These are phyloP conservation scores for Notechis scutatus DNA, from an alignment of 2,113 vertebrate genomes.

Conservation along the genomic window DNA sequence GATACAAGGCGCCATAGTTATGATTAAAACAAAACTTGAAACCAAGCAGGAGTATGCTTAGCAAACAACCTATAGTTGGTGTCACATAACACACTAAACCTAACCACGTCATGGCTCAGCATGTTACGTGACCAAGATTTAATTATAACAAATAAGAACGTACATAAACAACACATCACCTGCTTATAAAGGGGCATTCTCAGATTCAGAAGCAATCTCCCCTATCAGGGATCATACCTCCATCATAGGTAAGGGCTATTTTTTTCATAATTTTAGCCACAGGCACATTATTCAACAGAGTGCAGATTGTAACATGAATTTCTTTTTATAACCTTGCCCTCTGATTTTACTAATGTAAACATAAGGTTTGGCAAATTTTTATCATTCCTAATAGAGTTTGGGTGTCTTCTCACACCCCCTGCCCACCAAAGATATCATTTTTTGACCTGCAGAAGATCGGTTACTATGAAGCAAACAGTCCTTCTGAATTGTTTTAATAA, in stretches of 20 bases:
- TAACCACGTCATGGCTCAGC: background rate
- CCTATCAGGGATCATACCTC: background rate
- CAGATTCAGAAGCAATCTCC: background rate
- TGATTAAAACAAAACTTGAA: background rate
- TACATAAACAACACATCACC: background rate
- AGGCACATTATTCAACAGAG: constrained; percentile 12
- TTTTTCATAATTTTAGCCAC: constrained; percentile 32
- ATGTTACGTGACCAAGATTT: background rate
- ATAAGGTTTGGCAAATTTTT: constrained; percentile 35
- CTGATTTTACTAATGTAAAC: constrained; percentile 33
- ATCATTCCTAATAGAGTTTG: constrained; percentile 38
- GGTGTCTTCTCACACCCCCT: background rate
- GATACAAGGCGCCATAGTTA: background rate
- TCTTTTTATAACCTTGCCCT: background rate
- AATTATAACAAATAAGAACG: background rate
- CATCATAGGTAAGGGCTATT: background rate
- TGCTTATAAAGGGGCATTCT: background rate
- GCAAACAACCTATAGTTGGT: background rate
- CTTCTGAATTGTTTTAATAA: constrained; percentile 45
- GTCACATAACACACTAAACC: background rate
- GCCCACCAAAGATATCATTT: constrained; percentile 2
- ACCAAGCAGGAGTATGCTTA: background rate
- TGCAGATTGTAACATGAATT: constrained; percentile 27
- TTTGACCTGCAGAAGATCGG: background rate
- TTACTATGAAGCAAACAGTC: constrained; percentile 26